Base-by-base conservation (phyloP, 2,113 vertebrate species). In the Pomatostomus ruficeps region DNA sequence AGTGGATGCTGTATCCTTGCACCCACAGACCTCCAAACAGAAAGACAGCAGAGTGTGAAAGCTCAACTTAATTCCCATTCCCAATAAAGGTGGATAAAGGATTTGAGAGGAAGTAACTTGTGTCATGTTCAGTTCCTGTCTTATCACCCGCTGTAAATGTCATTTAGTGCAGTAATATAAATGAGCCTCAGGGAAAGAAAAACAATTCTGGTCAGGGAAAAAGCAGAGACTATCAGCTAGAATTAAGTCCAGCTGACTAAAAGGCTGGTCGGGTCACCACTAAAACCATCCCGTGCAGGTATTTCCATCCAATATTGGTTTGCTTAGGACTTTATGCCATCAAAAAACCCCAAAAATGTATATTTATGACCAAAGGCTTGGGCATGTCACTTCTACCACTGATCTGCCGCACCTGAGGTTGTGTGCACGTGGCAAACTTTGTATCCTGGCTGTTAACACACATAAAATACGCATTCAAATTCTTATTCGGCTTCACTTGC, bases 331-430 rank as follows among this genome's bases (percentile, higher is more conserved):
- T 61, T 84, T n/a, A 24, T 52, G 31, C n/a, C 31, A 31, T 62
- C 55, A 24, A 72, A 45, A 38, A 25, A 10, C 4, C 24, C 18
- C n/a, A 24, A 7, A 31, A n/a, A 40, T 2, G 7, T 28, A 0
- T 3, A 2, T 10, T 4, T 58, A 3, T 33, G 40, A 5, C 40
- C 20, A 52, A 48, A 58, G 28, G 19, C 46, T 61, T 71, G 61
- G 31, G 25, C 7, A 11, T n/a, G 68, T 54, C 40, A 29, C 23
- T 78, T 88, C 12, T 57, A 1, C 1, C 25, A 10, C 12, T 25
- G 1, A 25, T 43, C 42, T 52, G 43, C 71, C n/a, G 12, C 26
- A 29, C 22, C 33, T 40, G 33, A 75, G 24, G 12, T 59, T 46
- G 24, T 38, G 8, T 36, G 35, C 40, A 17, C 1, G 1, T 13